A percentile compares a stretch with the other conserved stretches of the same genome.
These are phyloP conservation scores for Drosophila atroscutellata DNA, from an alignment of 2,888 invertebrate species.

Conservation along the genomic window DNA sequence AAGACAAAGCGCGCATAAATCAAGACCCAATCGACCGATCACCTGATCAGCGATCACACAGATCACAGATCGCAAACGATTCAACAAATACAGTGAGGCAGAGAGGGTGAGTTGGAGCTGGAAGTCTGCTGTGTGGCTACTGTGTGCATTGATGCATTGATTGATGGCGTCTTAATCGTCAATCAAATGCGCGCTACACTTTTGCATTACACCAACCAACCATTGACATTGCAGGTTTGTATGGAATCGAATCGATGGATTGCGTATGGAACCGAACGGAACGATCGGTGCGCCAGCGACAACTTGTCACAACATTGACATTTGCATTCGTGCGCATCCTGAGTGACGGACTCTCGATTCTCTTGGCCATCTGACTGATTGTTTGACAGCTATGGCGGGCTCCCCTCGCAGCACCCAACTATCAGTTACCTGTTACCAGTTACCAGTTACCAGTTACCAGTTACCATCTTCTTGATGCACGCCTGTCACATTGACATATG, in stretches of 20 bases:
- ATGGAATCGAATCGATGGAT: constrained; percentile 29
- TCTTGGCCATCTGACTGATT: constrained; percentile 71
- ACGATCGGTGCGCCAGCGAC: constrained; percentile 54
- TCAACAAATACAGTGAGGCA: constrained; percentile 6
- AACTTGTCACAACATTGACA: constrained; percentile 78
- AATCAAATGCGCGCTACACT: constrained; percentile 83
- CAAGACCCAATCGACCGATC: constrained; percentile 67
- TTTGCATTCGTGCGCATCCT: constrained; percentile 79
- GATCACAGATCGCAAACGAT: constrained; percentile 36
- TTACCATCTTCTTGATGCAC: constrained; percentile 59
- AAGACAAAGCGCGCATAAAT: constrained; percentile 76
- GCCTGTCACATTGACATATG: constrained; percentile 77
- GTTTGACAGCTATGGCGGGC: constrained; percentile 64
- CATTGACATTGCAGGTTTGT: constrained; percentile 42
- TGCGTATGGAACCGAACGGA: constrained; percentile 17
- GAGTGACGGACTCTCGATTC: constrained; percentile 63
- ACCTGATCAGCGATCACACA: constrained; percentile 44
- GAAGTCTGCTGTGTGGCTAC: constrained; percentile 40
- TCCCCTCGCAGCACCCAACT: not conserved
- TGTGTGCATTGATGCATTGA: constrained; percentile 81
- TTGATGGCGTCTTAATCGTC: constrained; percentile 84
- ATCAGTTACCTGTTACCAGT: constrained; percentile 15
- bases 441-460: constrained; percentile 17
- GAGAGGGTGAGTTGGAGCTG: constrained; percentile 3
- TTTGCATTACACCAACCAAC: constrained; percentile 65